Percentiles rank a stretch among this genome's conserved stretches.
These are phyloP conservation scores for Elymnias hypermnestra DNA, from an alignment of 1,140 invertebrate genomes.

Conservation along the genomic window DNA sequence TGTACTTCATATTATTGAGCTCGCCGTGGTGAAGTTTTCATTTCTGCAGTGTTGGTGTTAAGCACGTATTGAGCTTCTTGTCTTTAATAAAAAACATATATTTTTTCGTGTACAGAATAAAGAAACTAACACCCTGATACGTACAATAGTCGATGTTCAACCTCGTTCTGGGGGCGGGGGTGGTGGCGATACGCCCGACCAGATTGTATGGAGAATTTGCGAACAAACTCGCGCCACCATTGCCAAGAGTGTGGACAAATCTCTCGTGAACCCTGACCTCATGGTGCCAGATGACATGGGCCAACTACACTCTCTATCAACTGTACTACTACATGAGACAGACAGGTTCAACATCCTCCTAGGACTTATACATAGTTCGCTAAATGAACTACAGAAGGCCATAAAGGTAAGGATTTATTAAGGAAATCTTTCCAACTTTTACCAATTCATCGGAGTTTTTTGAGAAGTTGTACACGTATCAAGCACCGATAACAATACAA, in stretches of 20 bases:
- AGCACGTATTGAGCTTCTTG: no score
- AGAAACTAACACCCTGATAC: conserved; percentile 81
- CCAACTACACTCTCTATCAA: conserved; percentile 86
- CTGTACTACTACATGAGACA: conserved; percentile 90
- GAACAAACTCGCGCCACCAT: conserved; percentile 73
- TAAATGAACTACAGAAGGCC: conserved; percentile 49
- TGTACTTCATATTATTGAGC: no score
- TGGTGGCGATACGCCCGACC: conserved; percentile 82
- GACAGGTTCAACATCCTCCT: conserved; percentile 90
- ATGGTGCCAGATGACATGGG: conserved; percentile 60
- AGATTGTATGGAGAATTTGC: conserved; percentile 85
- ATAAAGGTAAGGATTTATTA: no score
- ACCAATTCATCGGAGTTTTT: no score
- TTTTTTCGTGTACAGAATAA: conserved; percentile 76
- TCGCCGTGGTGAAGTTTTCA: no score
- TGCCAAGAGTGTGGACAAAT: conserved; percentile 31
- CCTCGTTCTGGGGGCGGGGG: conserved; percentile 77
- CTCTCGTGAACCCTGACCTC: conserved; percentile 46
- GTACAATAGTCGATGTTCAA: conserved; percentile 86
- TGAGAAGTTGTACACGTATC: no score
- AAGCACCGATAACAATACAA: no score
- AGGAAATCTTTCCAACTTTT: no score
- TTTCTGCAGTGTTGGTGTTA: no score
- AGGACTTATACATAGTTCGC: conserved; percentile 81
- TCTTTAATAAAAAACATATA: neutral